Evolutionary conservation across 2,113 vertebrate species (phyloP).

Genomic region (Apodemus speciosus): DNA sequence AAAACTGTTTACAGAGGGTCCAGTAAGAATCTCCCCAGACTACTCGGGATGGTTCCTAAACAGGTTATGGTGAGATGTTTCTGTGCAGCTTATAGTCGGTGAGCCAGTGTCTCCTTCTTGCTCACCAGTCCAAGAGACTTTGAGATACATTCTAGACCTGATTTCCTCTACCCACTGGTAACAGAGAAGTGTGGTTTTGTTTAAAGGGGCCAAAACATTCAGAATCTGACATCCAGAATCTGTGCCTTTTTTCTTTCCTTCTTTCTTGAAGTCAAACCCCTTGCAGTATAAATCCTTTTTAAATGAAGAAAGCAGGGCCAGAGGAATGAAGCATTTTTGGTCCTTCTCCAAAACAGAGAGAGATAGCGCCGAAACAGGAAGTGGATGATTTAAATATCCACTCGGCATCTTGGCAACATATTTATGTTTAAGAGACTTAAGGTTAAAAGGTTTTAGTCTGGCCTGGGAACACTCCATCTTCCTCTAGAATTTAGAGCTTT

Average conservation of each 20-base stretch:
- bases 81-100: constrained; percentile 38
- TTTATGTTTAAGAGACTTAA: constrained; percentile 77
- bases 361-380: constrained; percentile 83
- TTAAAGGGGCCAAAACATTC: constrained; percentile 78
- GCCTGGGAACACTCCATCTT: constrained; percentile 80
- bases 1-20: constrained; percentile 52
- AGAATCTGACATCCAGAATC: constrained; percentile 77
- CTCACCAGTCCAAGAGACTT: constrained; percentile 4
- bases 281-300: constrained; percentile 84
- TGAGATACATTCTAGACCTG: constrained; percentile 27
- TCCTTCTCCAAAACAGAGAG: constrained; percentile 81
- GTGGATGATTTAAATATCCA: constrained; percentile 81
- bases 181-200: constrained; percentile 61
- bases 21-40: constrained; percentile 39
- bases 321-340: constrained; percentile 79
- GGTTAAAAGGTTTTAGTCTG: constrained; percentile 83
- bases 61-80: constrained; percentile 45
- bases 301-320: constrained; percentile 84
- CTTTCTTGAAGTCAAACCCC: constrained; percentile 75
- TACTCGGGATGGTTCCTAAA: constrained; percentile 66
- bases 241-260: constrained; percentile 37
- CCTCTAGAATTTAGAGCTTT: constrained; percentile 75
- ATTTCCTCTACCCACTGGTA: constrained; percentile 28
- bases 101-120: constrained; percentile 21
- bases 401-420: constrained; percentile 76